Percentiles rank a stretch among this genome's conserved stretches.
These are phyloP conservation scores for Leptodirus hochenwartii DNA, from an alignment of 2,888 invertebrate species.

Conservation along the genomic window DNA sequence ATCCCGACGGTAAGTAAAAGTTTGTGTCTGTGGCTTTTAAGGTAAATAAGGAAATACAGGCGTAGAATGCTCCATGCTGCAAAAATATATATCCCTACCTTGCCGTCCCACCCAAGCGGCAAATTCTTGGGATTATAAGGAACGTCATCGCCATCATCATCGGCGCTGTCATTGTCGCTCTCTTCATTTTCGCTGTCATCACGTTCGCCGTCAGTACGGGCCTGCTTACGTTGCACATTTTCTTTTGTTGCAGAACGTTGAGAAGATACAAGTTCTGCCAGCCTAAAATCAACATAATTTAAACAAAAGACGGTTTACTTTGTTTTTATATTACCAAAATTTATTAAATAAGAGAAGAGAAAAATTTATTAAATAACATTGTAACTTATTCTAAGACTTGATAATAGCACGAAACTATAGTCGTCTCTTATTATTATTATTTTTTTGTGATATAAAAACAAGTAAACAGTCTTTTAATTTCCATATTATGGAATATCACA, in stretches of 20 bases:
- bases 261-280: constrained; percentile 66
- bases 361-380: constrained; percentile 2
- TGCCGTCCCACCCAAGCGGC: constrained; percentile 98
- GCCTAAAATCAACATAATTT: constrained; percentile 32
- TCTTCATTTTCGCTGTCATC: constrained; percentile 85
- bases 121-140: constrained; percentile 99
- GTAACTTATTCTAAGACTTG: too few relatives aligned
- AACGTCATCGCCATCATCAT: constrained; percentile 83
- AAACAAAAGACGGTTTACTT: constrained; percentile 2
- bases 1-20: constrained; percentile 5
- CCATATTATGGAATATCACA: too few relatives aligned
- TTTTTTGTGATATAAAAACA: too few relatives aligned
- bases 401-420: constrained; percentile 6
- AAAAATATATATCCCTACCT: constrained; percentile 32
- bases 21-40: background rate
- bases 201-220: constrained; percentile 81
- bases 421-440: too few relatives aligned
- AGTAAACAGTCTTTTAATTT: too few relatives aligned
- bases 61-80: too few relatives aligned
- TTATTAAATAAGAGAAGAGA: constrained; percentile 5
- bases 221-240: constrained; percentile 96
- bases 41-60: background rate
- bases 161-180: constrained; percentile 60
- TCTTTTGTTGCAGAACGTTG: constrained; percentile 88
- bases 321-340: constrained; percentile 6